Conservation (phyloP, 2,797 vertebrate species). For the Pseudochaenichthys georgianus region DNA sequence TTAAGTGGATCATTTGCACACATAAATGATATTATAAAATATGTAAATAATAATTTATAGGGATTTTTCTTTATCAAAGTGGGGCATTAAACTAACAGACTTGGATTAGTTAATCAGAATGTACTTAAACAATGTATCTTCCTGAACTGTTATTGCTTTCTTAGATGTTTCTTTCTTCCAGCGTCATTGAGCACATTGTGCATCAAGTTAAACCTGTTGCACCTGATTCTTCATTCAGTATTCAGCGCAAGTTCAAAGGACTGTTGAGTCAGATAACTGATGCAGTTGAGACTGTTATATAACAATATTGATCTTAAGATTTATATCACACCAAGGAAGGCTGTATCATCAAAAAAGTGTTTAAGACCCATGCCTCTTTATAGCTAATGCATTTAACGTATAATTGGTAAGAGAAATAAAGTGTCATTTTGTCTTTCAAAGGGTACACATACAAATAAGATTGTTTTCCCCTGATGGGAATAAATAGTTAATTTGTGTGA, state of each 20-base stretch:
- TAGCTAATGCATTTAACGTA: neutral
- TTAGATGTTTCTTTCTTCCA: neutral
- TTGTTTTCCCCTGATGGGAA: neutral
- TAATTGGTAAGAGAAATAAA: neutral
- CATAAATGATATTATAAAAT: no score
- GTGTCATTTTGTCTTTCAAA: neutral
- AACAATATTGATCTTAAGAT: neutral
- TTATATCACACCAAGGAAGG: neutral
- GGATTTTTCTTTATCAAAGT: neutral
- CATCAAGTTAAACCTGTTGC: no score
- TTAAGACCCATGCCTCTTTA: neutral
- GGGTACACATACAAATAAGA: neutral
- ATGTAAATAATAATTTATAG: neutral
- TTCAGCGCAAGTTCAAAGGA: neutral
- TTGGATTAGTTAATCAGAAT: neutral
- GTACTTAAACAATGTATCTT: neutral
- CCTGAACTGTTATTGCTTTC: neutral
- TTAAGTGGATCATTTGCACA: neutral
- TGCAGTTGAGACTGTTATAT: constrained; percentile 1
- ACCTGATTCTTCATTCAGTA: neutral
- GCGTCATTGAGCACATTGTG: neutral
- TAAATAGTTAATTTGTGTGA: neutral
- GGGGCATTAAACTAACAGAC: neutral
- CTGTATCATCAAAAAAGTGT: neutral
- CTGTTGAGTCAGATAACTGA: neutral